phyloP scores from a whole-genome alignment of 2,113 vertebrate species.

The Nannospalax galili region DNA sequence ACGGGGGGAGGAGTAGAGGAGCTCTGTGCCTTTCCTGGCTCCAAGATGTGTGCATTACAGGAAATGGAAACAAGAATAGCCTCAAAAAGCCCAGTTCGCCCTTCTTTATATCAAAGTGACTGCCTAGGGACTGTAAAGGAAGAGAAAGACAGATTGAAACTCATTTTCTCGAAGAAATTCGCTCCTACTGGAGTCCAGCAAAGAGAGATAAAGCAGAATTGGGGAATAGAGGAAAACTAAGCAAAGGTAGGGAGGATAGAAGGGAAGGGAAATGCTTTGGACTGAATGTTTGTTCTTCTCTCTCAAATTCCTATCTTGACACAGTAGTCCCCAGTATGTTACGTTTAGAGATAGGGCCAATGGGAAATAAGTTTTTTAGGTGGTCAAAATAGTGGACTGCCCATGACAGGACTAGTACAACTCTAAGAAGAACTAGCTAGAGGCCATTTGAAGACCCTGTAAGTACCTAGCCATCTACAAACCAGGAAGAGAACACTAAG shows the following conservation, averaged over 20 bases:
- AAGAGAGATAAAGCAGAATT: background rate
- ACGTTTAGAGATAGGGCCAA: background rate
- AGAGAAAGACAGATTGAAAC: background rate
- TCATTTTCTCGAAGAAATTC: background rate
- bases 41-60: background rate
- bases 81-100: background rate
- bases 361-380: background rate
- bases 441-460: background rate
- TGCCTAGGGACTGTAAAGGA: background rate
- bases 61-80: background rate
- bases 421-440: background rate
- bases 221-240: background rate
- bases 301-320: background rate
- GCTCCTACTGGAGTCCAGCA: background rate
- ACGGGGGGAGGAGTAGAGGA: background rate
- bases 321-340: background rate
- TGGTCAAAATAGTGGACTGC: accelerated
- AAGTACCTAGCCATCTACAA: background rate
- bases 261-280: background rate
- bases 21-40: background rate
- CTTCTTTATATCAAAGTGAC: background rate
- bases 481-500: background rate
- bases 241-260: background rate
- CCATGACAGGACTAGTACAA: background rate
- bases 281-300: background rate